Evolutionary conservation across 2,113 vertebrate species (phyloP).

Genomic region (Myotis lucifugus): DNA sequence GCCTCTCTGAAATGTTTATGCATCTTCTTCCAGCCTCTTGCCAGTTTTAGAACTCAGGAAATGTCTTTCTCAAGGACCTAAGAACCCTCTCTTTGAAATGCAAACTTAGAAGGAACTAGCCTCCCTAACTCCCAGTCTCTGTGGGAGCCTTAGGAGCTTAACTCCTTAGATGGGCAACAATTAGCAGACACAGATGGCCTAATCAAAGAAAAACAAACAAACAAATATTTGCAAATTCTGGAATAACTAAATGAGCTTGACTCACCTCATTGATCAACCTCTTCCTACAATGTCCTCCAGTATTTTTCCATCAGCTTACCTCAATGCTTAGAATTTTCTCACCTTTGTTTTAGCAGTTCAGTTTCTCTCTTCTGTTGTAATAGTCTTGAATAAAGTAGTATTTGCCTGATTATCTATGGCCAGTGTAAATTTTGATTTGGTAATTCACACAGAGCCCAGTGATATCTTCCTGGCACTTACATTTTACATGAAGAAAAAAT

Average conservation of each 20-base stretch:
- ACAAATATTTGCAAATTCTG: background rate
- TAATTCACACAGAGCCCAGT: background rate
- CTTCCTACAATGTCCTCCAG: background rate
- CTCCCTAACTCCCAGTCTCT: background rate
- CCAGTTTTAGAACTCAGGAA: background rate
- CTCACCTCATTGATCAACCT: background rate
- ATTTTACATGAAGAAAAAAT: background rate
- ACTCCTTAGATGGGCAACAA: background rate
- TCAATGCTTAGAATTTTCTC: background rate
- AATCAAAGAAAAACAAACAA: background rate
- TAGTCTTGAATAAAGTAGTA: background rate
- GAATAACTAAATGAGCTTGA: background rate
- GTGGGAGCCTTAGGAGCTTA: background rate
- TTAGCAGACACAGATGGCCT: background rate
- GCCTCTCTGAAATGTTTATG: background rate
- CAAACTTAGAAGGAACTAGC: background rate
- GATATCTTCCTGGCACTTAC: background rate
- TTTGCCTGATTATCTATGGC: background rate
- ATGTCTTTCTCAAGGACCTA: background rate
- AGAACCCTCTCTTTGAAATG: background rate
- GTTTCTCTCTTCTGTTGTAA: background rate
- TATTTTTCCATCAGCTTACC: background rate
- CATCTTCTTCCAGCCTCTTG: background rate
- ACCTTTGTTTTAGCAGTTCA: accelerated
- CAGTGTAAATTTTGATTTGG: background rate